phyloP scores from a whole-genome alignment of 1,140 invertebrate genomes.

The Nilaparvata lugens region DNA sequence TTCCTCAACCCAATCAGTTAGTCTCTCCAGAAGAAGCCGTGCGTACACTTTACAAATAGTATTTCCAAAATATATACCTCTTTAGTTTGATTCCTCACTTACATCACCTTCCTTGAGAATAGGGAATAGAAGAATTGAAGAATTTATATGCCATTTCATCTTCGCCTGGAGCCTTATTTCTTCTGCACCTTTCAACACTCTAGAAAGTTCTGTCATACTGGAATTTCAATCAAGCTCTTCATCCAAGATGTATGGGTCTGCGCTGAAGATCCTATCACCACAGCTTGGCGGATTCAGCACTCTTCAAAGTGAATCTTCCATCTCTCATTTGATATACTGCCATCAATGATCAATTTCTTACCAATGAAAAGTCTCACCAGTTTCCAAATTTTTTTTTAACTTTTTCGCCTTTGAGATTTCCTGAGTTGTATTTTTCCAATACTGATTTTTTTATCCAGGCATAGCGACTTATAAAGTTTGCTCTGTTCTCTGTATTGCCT shows the following conservation, averaged over 20 bases:
- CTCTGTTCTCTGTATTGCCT: not conserved
- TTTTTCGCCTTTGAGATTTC: slow-evolving; percentile 3
- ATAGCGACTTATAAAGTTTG: not conserved
- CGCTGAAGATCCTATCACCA: not conserved
- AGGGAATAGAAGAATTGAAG: slow-evolving; percentile 8
- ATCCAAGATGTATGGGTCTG: not conserved
- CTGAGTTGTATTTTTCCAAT: slow-evolving; percentile 6
- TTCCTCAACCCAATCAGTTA: slow-evolving; percentile 20
- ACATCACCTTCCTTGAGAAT: slow-evolving; percentile 22
- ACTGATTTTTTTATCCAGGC: slow-evolving; percentile 1
- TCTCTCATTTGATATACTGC: not conserved
- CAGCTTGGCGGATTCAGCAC: not conserved
- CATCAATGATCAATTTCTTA: not conserved
- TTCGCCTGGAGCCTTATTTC: slow-evolving; percentile 9
- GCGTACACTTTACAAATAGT: slow-evolving; percentile 25
- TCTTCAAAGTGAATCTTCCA: not conserved
- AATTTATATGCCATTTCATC: slow-evolving; percentile 14
- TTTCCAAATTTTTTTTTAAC: not conserved
- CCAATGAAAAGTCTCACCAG: not conserved
- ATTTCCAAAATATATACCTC: slow-evolving; percentile 26
- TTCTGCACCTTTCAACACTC: not conserved
- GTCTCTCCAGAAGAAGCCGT: slow-evolving; percentile 19
- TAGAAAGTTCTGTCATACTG: not conserved
- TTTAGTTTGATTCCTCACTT: slow-evolving; percentile 23
- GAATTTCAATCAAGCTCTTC: not conserved